Conservation (phyloP, 2,888 invertebrate species). For the Oligia strigilis region DNA sequence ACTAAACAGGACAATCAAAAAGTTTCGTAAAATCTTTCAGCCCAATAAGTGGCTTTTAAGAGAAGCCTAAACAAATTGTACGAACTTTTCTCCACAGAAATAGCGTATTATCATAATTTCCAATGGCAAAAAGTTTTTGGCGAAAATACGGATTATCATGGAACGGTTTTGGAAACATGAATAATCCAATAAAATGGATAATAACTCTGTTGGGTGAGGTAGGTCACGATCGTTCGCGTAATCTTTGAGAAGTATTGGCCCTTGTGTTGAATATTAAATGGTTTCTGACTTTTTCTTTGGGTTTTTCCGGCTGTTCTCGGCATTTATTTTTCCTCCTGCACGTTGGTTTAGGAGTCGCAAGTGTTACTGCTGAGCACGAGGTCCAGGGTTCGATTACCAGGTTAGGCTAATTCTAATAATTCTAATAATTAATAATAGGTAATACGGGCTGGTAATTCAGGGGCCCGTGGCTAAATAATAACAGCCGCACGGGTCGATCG, state of each 20-base stretch:
- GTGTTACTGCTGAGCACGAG: not conserved
- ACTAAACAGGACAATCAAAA: constrained; percentile 56
- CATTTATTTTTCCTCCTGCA: not conserved
- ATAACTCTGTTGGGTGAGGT: constrained; percentile 56
- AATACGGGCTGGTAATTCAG: too few relatives aligned
- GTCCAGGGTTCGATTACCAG: not conserved
- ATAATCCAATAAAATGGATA: constrained; percentile 54
- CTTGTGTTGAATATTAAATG: constrained; percentile 53
- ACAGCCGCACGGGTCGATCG: too few relatives aligned
- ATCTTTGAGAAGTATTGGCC: constrained; percentile 51
- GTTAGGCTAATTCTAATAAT: too few relatives aligned
- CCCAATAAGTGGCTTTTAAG: constrained; percentile 66
- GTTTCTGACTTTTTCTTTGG: constrained; percentile 7
- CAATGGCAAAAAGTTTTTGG: constrained; percentile 47
- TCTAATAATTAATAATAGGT: too few relatives aligned
- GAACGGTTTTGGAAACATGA: constrained; percentile 38
- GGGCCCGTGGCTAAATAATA: too few relatives aligned
- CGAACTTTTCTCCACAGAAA: constrained; percentile 62
- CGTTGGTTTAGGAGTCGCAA: not conserved
- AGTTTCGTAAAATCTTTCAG: constrained; percentile 53
- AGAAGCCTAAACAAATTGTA: constrained; percentile 68
- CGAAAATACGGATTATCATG: constrained; percentile 56
- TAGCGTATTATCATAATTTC: constrained; percentile 66
- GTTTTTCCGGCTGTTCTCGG: constrained; percentile 1
- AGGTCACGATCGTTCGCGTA: constrained; percentile 53